Evolutionary conservation across 2,113 vertebrate genomes (phyloP).

Genomic region (Calyptomena viridis): DNA sequence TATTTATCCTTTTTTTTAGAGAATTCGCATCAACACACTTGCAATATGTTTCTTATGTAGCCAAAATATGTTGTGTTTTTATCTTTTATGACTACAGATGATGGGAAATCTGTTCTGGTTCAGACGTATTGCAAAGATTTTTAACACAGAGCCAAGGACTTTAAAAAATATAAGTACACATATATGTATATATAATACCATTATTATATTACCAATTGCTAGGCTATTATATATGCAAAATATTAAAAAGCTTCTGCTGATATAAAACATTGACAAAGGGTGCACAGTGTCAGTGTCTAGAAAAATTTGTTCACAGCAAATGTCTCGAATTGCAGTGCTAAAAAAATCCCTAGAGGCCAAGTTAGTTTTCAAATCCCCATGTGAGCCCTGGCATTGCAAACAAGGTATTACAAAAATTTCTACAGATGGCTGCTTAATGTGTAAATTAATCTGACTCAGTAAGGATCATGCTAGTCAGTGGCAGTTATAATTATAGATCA

Average conservation of each 20-base stretch:
- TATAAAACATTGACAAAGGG: slow-evolving; percentile 41
- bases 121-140: slow-evolving; percentile 25
- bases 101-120: slow-evolving; percentile 57
- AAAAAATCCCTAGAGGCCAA: slow-evolving; percentile 42
- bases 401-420: slow-evolving; percentile 61
- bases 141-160: slow-evolving; percentile 16
- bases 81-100: slow-evolving; percentile 51
- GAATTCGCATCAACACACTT: slow-evolving; percentile 14
- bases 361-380: slow-evolving; percentile 44
- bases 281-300: slow-evolving; percentile 18
- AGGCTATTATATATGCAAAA: slow-evolving; percentile 29
- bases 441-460: slow-evolving; percentile 74
- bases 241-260: slow-evolving; percentile 14
- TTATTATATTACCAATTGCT: slow-evolving; percentile 16
- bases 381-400: slow-evolving; percentile 35
- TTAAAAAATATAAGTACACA: neutral
- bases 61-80: slow-evolving; percentile 44
- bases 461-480: slow-evolving; percentile 64
- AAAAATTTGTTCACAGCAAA: slow-evolving; percentile 51
- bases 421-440: slow-evolving; percentile 75
- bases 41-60: slow-evolving; percentile 25
- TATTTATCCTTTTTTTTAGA: slow-evolving; percentile 21
- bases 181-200: neutral
- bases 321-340: neutral
- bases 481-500: slow-evolving; percentile 75